Evolutionary conservation across 2,113 vertebrate species (phyloP).

Genomic region (Chloebia gouldiae): DNA sequence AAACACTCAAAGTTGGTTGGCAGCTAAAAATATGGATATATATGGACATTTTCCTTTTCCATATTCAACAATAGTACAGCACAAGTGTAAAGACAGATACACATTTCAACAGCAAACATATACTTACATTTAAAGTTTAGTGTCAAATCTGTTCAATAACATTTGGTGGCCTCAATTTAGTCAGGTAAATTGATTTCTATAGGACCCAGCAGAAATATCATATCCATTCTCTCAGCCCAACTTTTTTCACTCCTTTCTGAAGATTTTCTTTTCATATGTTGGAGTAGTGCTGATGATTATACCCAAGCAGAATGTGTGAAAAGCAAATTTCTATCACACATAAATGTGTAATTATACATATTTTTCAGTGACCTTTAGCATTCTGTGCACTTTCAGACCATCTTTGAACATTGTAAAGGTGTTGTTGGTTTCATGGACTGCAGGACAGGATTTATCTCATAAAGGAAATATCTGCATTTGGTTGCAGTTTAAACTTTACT

Average conservation of each 20-base stretch:
- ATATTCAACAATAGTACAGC: not conserved
- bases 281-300: not conserved
- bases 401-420: not conserved
- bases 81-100: not conserved
- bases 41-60: not conserved
- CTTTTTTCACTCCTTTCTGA: not conserved
- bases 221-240: not conserved
- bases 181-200: not conserved
- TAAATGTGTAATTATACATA: not conserved
- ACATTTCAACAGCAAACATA: not conserved
- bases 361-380: not conserved
- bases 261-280: not conserved
- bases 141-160: not conserved
- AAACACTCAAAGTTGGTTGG: not conserved
- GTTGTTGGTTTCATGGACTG: not conserved
- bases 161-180: not conserved
- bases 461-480: not conserved
- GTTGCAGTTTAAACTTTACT: not conserved
- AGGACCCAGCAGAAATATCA: not conserved
- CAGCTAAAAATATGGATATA: not conserved
- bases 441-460: not conserved
- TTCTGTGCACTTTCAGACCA: not conserved
- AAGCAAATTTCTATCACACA: not conserved
- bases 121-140: not conserved
- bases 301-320: not conserved